These are phyloP conservation scores for Chelonia mydas DNA, from an alignment of 2,797 vertebrate species.

Conservation along the genomic window DNA sequence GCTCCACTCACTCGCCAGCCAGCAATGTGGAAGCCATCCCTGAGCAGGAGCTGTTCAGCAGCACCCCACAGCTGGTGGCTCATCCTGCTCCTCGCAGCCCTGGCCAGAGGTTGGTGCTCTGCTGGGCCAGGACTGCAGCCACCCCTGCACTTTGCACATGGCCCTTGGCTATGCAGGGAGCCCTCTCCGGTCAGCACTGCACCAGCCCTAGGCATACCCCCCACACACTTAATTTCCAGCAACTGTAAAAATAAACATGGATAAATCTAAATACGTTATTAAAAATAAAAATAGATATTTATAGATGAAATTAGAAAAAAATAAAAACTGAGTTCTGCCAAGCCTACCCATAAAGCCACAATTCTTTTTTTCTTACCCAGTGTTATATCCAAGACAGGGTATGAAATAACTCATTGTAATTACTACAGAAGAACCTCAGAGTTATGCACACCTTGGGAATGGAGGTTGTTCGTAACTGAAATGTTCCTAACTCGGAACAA, in stretches of 20 bases:
- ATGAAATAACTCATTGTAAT: constrained; percentile 70
- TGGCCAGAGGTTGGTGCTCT: neutral
- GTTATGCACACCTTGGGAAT: no score
- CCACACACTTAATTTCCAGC: neutral
- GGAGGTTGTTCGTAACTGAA: no score
- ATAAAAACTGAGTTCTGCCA: neutral
- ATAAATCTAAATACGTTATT: neutral
- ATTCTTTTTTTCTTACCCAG: constrained; percentile 39
- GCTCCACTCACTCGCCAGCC: neutral
- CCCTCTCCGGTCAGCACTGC: neutral
- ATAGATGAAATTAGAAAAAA: neutral
- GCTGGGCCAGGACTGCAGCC: neutral
- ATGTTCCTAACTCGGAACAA: no score
- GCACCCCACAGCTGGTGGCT: neutral
- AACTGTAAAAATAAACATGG: neutral
- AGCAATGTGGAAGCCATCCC: neutral
- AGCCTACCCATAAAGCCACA: constrained; percentile 18
- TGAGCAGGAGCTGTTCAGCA: neutral
- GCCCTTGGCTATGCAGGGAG: neutral
- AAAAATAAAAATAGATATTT: neutral
- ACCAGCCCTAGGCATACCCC: neutral
- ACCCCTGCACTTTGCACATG: neutral
- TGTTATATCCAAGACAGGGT: constrained; percentile 44
- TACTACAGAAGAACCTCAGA: neutral
- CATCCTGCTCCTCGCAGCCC: neutral